Conservation (phyloP, 2,888 invertebrate species). For the Thyatira batis region DNA sequence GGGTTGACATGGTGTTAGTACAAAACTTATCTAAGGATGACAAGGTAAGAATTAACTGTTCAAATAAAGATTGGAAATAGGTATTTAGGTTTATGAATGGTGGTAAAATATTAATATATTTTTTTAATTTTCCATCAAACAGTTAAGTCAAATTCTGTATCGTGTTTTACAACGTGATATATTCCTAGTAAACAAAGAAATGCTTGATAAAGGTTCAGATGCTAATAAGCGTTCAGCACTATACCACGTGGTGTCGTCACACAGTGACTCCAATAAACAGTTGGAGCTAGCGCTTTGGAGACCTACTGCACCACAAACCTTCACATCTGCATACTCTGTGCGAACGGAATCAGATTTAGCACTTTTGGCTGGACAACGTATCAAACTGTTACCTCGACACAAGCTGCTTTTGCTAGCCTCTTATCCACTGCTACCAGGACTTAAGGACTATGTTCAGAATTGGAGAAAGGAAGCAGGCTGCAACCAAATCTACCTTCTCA, state of each 20-base stretch:
- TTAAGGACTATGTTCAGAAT: slow-evolving; percentile 36
- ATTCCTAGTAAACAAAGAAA: slow-evolving; percentile 37
- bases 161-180: slow-evolving; percentile 27
- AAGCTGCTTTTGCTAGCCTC: slow-evolving; percentile 37
- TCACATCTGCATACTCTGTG: slow-evolving; percentile 35
- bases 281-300: slow-evolving; percentile 38
- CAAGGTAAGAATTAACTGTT: slow-evolving; percentile 18
- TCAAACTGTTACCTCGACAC: slow-evolving; percentile 29
- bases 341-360: slow-evolving; percentile 32
- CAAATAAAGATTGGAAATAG: slow-evolving; percentile 24
- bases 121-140: slow-evolving; percentile 8
- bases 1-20: not conserved
- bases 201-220: slow-evolving; percentile 7
- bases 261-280: slow-evolving; percentile 17
- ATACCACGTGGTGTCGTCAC: slow-evolving; percentile 30
- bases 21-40: not conserved
- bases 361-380: slow-evolving; percentile 26
- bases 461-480: slow-evolving; percentile 39
- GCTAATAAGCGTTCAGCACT: slow-evolving; percentile 23
- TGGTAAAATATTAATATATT: slow-evolving; percentile 6
- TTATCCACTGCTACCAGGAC: slow-evolving; percentile 38
- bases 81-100: too few relatives aligned
- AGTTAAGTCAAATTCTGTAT: slow-evolving; percentile 35
- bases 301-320: slow-evolving; percentile 20
- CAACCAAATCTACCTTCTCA: slow-evolving; percentile 42